These are phyloP conservation scores for Grallaria varia DNA, from an alignment of 2,113 vertebrate species.

Conservation along the genomic window DNA sequence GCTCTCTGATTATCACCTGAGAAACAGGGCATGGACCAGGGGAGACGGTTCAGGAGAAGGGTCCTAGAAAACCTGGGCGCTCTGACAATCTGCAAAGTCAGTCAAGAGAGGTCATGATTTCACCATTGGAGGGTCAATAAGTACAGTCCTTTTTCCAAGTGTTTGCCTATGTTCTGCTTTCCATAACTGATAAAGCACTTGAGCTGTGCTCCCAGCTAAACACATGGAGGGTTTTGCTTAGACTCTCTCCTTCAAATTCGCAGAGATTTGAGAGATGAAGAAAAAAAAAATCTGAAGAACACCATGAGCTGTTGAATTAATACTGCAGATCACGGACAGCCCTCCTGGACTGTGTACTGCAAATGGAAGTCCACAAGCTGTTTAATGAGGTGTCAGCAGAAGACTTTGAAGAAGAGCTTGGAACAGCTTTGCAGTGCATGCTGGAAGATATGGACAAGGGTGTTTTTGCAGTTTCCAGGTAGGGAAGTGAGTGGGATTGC, in stretches of 20 bases:
- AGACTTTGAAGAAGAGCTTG: not conserved
- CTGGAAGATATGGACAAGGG: rapidly evolving
- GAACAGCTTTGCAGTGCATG: not conserved
- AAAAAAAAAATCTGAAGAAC: not conserved
- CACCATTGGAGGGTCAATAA: not conserved
- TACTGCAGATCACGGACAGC: not conserved
- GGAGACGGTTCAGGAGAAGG: not conserved
- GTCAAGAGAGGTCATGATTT: not conserved
- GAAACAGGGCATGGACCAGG: not conserved
- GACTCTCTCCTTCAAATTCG: not conserved
- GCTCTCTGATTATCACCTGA: not conserved
- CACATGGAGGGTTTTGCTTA: not conserved
- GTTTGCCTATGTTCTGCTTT: not conserved
- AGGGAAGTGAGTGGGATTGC: not conserved
- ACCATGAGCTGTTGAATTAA: not conserved
- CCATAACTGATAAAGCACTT: not conserved
- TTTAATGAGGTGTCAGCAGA: not conserved
- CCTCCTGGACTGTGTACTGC: not conserved
- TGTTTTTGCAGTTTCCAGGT: not conserved
- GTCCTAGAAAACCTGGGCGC: not conserved
- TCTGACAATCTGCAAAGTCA: not conserved
- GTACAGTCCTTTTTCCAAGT: not conserved
- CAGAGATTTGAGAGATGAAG: not conserved
- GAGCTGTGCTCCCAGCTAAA: not conserved
- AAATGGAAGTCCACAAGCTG: not conserved